Conservation (phyloP, 1,140 invertebrate genomes). For the Ostrea denselamellosa region DNA sequence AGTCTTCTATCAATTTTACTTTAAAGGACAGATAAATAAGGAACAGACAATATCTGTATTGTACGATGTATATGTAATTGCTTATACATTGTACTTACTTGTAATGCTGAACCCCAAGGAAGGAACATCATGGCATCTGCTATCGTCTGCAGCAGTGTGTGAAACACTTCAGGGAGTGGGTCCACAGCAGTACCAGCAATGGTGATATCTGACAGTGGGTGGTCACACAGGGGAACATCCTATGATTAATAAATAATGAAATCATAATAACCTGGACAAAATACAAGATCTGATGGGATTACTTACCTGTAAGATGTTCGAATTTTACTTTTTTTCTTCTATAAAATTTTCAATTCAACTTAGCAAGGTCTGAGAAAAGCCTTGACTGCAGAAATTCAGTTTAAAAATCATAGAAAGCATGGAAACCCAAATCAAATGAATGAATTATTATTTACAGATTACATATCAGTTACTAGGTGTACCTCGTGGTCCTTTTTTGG, state of each 20-base stretch:
- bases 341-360: not conserved
- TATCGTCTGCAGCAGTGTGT: slow-evolving; percentile 93
- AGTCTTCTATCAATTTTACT: too few relatives aligned
- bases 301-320: too few relatives aligned
- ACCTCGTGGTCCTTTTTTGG: slow-evolving; percentile 70
- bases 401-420: not conserved
- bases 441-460: not conserved
- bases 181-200: slow-evolving; percentile 87
- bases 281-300: too few relatives aligned
- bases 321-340: not conserved
- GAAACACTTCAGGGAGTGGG: slow-evolving; percentile 90
- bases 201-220: slow-evolving; percentile 89
- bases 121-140: slow-evolving; percentile 94
- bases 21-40: not conserved
- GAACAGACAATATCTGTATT: not conserved
- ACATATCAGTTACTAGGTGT: not conserved
- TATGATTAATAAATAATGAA: slow-evolving; percentile 44
- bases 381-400: not conserved
- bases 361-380: too few relatives aligned
- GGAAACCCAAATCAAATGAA: not conserved
- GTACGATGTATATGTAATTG: not conserved
- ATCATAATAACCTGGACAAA: not conserved
- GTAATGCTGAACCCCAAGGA: slow-evolving; percentile 86
- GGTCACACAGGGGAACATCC: slow-evolving; percentile 83
- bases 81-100: not conserved